A percentile compares a stretch with the other conserved stretches of the same genome.
Conservation (phyloP, 2,888 invertebrate genomes). For the Thymelicus sylvestris region DNA sequence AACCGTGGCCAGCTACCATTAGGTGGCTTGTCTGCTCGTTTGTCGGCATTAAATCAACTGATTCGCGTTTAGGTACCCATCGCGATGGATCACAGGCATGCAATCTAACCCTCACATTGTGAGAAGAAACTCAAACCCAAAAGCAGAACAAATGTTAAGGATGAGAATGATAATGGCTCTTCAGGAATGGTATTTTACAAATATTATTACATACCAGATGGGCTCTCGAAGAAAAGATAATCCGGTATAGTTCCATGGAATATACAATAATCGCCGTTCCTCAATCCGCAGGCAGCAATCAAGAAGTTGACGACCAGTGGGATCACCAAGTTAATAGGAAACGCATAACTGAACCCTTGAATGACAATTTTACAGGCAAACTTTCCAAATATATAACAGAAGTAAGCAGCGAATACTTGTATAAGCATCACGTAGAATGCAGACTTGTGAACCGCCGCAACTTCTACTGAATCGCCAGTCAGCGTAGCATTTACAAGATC, state of each 20-base stretch:
- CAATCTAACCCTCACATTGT: no score
- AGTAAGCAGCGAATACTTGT: slow-evolving; percentile 92
- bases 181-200: not conserved
- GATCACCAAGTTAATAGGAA: slow-evolving; percentile 96
- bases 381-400: slow-evolving; percentile 97
- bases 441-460: slow-evolving; percentile 89
- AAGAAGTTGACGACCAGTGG: slow-evolving; percentile 95
- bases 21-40: no score
- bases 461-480: slow-evolving; percentile 89
- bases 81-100: no score
- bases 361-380: slow-evolving; percentile 98
- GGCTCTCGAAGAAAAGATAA: slow-evolving; percentile 96
- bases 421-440: slow-evolving; percentile 91
- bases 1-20: no score
- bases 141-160: no score
- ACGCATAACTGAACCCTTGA: slow-evolving; percentile 98
- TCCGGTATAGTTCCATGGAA: slow-evolving; percentile 94
- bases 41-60: no score
- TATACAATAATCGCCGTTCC: slow-evolving; percentile 94
- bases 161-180: no score
- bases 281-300: slow-evolving; percentile 94
- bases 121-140: no score
- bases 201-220: slow-evolving; percentile 78
- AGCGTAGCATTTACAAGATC: slow-evolving; percentile 91
- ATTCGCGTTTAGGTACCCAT: no score